A percentile compares a stretch with the other conserved stretches of the same genome.
phyloP scores from a whole-genome alignment of 2,113 vertebrate genomes.

The Catagonus wagneri region DNA sequence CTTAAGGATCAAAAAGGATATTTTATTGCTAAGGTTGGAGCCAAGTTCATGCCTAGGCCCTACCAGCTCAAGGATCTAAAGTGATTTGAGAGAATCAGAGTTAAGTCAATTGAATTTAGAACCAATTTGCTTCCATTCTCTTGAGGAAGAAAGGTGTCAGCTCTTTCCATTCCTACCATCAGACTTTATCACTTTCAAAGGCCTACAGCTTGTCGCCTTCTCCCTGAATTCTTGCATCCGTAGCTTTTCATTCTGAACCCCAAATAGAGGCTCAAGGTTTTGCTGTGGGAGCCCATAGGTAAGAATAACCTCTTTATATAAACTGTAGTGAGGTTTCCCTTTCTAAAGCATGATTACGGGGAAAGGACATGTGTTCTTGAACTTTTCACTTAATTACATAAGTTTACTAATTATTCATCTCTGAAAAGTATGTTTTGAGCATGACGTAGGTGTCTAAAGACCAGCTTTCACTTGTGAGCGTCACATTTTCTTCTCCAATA shows the following conservation, averaged over 20 bases:
- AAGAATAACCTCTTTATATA: neutral
- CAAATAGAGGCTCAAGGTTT: neutral
- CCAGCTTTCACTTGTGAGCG: neutral
- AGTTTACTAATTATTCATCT: neutral
- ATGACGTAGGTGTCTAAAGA: neutral
- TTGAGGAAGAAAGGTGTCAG: conserved; percentile 57
- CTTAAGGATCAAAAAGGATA: neutral
- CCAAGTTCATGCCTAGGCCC: conserved; percentile 48
- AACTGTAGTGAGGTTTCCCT: neutral
- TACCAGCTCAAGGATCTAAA: conserved; percentile 49
- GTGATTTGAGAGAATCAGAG: conserved; percentile 70
- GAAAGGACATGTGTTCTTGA: neutral
- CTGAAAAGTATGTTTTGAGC: neutral
- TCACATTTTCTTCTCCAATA: neutral
- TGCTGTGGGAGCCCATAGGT: neutral
- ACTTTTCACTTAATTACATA: neutral
- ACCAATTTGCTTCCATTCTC: conserved; percentile 68
- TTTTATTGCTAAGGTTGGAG: conserved; percentile 66
- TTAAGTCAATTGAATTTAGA: conserved; percentile 73
- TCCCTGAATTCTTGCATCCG: conserved; percentile 20
- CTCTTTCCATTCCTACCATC: conserved; percentile 10
- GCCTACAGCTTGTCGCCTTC: neutral
- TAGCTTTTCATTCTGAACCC: neutral
- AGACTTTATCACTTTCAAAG: conserved; percentile 49
- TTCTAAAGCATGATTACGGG: neutral